Evolutionary conservation across 1,140 invertebrate genomes (phyloP), one percentile per base, ranked within the genome.

Genomic region (Cyclina sinensis): DNA sequence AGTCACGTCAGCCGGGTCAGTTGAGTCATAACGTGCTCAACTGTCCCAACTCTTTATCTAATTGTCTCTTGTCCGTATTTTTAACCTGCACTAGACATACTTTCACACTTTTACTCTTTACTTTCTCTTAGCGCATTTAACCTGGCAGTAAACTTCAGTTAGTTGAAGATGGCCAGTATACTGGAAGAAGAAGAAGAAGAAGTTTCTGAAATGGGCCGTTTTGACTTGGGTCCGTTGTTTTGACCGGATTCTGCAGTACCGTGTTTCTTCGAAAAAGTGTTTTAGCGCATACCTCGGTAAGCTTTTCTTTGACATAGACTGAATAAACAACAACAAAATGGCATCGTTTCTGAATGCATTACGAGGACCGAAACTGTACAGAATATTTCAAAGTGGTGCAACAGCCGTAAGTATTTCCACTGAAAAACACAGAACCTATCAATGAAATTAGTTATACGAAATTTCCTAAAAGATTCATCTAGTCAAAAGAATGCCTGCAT

Each of bases 341-440:
- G 18, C 43, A 30, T n/a, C 73, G 11, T 80, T 80, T 39, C 30
- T 54, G 7, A 18, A 35, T 35, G 78, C 51, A 11, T n/a, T 80
- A 1, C 46, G 51, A 35, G 78, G 78, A 59, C 78, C 78, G n/a
- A 57, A 80, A 21, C 46, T 80, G 7, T 80, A 37, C 46, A 1
- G 78, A 57, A 80, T 80, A 14, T 80, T 80, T 32, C 48, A 37
- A 59, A 59, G 59, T 24, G 48, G 39, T 5, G 0, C 11, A 9
- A 43, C 32, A 39, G 51, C 78, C 5, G 78, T 80, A 80, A 59
- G 48, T 1, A n/a, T 46, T 9, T 32, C 30, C 27, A n/a, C 27
- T 59, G 57, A 9, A 27, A n/a, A n/a, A n/a, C n/a, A n/a, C n/a
- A n/a, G n/a, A n/a, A n/a, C n/a, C n/a, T n/a, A n/a, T n/a, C n/a